Percentiles rank a stretch among this genome's conserved stretches.
Conservation (phyloP, 2,113 vertebrate species). For the Sclerurus mexicanus region DNA sequence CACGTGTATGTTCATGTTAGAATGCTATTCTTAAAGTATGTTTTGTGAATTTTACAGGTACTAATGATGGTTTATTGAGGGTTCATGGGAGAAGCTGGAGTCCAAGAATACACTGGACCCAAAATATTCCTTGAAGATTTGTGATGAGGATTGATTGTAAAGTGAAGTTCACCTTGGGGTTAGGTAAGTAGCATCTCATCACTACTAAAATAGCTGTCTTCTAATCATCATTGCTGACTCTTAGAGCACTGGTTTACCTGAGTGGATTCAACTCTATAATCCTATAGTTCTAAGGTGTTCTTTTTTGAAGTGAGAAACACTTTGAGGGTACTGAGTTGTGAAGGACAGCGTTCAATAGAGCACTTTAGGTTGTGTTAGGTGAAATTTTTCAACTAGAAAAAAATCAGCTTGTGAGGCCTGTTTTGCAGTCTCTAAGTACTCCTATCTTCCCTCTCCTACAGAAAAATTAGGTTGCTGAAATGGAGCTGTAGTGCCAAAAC, state of each 20-base stretch:
- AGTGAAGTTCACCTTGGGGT: background rate
- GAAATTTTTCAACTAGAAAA: background rate
- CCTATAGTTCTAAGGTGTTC: background rate
- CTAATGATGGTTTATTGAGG: background rate
- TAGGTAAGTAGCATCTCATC: background rate
- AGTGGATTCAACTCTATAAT: background rate
- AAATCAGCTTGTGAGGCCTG: background rate
- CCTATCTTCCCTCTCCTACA: background rate
- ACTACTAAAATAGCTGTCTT: background rate
- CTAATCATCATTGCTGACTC: background rate
- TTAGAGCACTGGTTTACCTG: background rate
- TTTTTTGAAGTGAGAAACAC: background rate
- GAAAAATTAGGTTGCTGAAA: background rate
- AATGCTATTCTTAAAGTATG: background rate
- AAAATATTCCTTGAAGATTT: background rate
- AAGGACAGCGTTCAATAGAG: background rate
- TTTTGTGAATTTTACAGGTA: background rate
- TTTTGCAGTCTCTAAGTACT: background rate
- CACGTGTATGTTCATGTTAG: background rate
- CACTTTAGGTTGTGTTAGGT: background rate
- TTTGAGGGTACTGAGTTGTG: background rate
- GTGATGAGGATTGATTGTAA: background rate
- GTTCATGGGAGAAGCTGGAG: background rate
- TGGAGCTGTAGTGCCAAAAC: background rate
- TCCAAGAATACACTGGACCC: background rate